These are phyloP conservation scores for Julus scanicus DNA, from an alignment of 2,888 invertebrate species.

Conservation along the genomic window DNA sequence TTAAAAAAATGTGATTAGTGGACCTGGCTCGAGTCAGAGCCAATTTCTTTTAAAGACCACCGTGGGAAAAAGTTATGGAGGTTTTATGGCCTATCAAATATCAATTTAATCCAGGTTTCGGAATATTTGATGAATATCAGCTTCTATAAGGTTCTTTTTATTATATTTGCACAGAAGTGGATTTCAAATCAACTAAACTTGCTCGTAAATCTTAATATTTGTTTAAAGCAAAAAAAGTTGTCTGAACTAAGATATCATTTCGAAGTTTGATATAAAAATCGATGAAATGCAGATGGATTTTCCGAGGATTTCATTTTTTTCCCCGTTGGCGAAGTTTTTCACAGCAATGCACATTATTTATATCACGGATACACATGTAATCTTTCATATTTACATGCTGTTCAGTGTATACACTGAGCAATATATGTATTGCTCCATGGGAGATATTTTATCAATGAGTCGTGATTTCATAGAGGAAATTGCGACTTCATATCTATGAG, in stretches of 20 bases:
- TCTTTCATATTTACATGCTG: neutral
- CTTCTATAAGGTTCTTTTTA: neutral
- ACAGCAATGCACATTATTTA: neutral
- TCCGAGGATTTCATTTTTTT: neutral
- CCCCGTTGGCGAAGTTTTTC: neutral
- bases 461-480: neutral
- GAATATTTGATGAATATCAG: constrained; percentile 21
- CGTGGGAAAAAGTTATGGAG: neutral
- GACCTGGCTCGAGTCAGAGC: neutral
- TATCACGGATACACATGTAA: neutral
- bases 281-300: constrained; percentile 12
- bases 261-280: constrained; percentile 26
- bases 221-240: constrained; percentile 17
- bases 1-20: neutral
- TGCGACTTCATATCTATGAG: neutral
- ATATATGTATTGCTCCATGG: neutral
- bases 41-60: constrained; percentile 4
- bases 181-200: neutral
- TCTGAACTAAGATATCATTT: constrained; percentile 30
- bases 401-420: too few species aligned
- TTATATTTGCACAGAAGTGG: neutral
- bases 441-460: constrained; percentile 1
- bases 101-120: constrained; percentile 25
- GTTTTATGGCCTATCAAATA: neutral
- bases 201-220: constrained; percentile 24